Conservation (phyloP, 2,797 vertebrate species). For the Presbytis comata region DNA sequence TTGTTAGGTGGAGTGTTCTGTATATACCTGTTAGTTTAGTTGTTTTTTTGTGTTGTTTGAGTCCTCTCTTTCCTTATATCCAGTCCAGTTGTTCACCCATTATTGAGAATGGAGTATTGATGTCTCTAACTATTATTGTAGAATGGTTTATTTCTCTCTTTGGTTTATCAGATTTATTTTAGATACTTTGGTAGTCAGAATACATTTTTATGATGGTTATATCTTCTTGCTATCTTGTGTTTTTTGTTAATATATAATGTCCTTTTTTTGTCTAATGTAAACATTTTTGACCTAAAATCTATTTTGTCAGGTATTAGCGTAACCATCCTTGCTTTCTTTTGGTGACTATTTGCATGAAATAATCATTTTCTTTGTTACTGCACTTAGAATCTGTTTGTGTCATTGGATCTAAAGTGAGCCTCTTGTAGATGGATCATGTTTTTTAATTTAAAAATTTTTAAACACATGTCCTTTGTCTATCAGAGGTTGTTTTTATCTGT, state of each 20-base stretch:
- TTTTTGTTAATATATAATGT: not conserved
- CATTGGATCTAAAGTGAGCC: not conserved
- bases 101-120: not conserved
- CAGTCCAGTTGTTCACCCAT: not conserved
- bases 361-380: not conserved
- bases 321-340: not conserved
- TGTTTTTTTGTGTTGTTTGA: not conserved
- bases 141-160: not conserved
- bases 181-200: not conserved
- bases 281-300: not conserved
- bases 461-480: too few species aligned
- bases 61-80: not conserved
- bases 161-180: not conserved
- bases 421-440: not conserved
- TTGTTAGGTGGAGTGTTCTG: not conserved
- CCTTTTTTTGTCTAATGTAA: not conserved
- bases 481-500: not conserved
- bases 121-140: not conserved
- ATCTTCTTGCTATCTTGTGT: not conserved
- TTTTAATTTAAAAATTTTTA: not conserved
- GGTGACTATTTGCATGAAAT: not conserved
- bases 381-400: not conserved
- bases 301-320: not conserved
- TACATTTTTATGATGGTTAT: not conserved
- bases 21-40: not conserved